Percentiles rank a stretch among this genome's conserved stretches.
Evolutionary conservation across 2,888 invertebrate genomes (phyloP).

Genomic region (Resseliella maxima): DNA sequence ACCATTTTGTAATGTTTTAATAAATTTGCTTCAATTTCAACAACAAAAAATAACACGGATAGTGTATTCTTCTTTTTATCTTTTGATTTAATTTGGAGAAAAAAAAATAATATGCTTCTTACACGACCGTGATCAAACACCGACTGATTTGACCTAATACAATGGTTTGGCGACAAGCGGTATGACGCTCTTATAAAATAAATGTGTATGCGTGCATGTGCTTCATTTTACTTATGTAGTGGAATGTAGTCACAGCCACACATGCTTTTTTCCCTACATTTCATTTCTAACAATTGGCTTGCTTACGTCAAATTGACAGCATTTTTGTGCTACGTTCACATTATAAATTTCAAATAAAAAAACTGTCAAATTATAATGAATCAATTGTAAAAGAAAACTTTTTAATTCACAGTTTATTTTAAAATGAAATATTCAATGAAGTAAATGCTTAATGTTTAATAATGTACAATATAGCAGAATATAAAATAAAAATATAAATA

Average conservation of each 20-base stretch:
- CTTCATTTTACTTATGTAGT: neutral
- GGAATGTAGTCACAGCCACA: neutral
- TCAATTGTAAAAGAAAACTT: too few species aligned
- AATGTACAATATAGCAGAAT: too few species aligned
- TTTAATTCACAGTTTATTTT: too few species aligned
- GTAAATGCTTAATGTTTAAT: too few species aligned
- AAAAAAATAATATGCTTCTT: slow-evolving; percentile 51
- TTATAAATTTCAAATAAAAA: neutral
- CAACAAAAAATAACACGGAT: neutral
- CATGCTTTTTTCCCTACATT: neutral
- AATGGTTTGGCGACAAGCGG: slow-evolving; percentile 4
- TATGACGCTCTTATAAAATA: neutral
- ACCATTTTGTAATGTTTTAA: slow-evolving; percentile 20
- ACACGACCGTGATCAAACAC: slow-evolving; percentile 49
- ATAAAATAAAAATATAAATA: too few species aligned
- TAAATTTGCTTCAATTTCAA: neutral
- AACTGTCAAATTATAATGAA: too few species aligned
- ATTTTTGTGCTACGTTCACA: neutral
- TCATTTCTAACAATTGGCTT: neutral
- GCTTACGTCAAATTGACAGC: neutral
- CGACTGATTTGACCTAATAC: slow-evolving; percentile 19
- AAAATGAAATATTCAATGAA: too few species aligned
- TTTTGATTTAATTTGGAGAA: neutral
- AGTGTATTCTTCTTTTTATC: neutral
- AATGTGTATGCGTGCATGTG: neutral